Evolutionary conservation across 2,113 vertebrate species (phyloP), one percentile per base, ranked within the genome.

Genomic region (Gorsachius goisagi): DNA sequence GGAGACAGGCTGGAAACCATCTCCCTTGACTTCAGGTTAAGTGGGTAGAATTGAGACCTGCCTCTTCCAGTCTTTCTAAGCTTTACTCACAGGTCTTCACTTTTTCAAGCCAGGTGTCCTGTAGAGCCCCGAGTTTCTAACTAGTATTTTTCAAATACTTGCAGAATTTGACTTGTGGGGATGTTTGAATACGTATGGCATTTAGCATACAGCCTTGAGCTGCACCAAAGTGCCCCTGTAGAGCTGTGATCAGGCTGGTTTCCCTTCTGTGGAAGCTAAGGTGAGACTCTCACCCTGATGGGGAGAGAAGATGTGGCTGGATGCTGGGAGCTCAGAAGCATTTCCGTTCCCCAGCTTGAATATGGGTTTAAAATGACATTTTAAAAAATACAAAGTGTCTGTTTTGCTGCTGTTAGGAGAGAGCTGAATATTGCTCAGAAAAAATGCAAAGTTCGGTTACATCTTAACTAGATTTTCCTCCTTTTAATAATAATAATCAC

Each of bases 41-140:
- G 33, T 2, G 13, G 14, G 15, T 58, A 33, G 28, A 50, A 59
- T 0, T 7, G 73, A 67, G 56, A 66, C 7, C 2, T 26, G 19
- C 5, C 0, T 52, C 76, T 85, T 32, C 35, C 30, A 33, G 28
- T 19, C 59, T 74, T 86, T 44, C 20, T 30, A 23, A 47, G 55
- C 50, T 63, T 83, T 73, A 5, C 12, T 8, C 37, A 14, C 33
- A 50, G 45, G 28, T n/a, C 28, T 76, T 55, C 5, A 1, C 1
- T 47, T 68, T 74, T 59, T 66, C 55, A 28, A 0, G 41, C 69
- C 30, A 15, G n/a, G 8, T 41, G 19, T 58, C 62, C 47, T n/a
- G 20, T 41, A 62, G 30, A 77, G 32, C 35, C 74, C 37, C 5
- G 68, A 50, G 37, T 68, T 89, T 73, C 50, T 69, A 12, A 14